Evolutionary conservation across 2,113 vertebrate genomes (phyloP).

Genomic region (Corydoras maculifer): DNA sequence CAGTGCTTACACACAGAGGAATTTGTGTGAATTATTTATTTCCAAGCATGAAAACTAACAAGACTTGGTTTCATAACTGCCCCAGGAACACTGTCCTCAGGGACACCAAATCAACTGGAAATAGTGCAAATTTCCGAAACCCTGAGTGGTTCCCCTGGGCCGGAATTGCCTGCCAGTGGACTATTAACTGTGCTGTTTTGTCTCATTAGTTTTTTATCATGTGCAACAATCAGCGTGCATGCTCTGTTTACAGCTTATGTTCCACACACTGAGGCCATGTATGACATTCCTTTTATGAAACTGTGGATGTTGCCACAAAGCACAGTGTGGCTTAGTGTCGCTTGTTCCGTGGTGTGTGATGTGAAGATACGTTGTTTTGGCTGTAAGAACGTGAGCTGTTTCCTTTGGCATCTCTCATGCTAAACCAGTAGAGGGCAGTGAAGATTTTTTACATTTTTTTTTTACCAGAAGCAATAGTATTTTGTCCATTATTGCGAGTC

Average conservation of each 20-base stretch:
- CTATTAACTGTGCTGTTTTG: conserved; percentile 50
- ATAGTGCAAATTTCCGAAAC: conserved; percentile 48
- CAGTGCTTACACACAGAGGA: too few species aligned
- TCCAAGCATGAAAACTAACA: neutral
- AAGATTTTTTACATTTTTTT: conserved; percentile 10
- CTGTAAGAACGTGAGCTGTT: conserved; percentile 2
- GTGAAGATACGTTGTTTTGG: neutral
- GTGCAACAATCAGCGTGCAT: conserved; percentile 22
- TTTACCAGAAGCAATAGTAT: neutral
- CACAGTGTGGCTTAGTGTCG: neutral
- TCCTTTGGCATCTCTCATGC: neutral
- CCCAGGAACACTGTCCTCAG: too few species aligned
- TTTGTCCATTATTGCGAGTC: neutral
- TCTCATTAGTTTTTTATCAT: conserved; percentile 54
- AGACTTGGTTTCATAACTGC: conserved; percentile 5
- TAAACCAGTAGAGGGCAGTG: conserved; percentile 44
- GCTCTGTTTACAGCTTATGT: conserved; percentile 16
- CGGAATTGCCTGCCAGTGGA: conserved; percentile 48
- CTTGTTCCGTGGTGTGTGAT: neutral
- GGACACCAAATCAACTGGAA: conserved; percentile 48
- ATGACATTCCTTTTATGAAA: conserved; percentile 1
- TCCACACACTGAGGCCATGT: conserved; percentile 20
- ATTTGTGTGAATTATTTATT: too few species aligned
- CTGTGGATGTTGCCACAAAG: neutral
- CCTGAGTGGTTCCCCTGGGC: conserved; percentile 43